Base-by-base conservation (phyloP, 2,113 vertebrate genomes). In the Myotis davidii region DNA sequence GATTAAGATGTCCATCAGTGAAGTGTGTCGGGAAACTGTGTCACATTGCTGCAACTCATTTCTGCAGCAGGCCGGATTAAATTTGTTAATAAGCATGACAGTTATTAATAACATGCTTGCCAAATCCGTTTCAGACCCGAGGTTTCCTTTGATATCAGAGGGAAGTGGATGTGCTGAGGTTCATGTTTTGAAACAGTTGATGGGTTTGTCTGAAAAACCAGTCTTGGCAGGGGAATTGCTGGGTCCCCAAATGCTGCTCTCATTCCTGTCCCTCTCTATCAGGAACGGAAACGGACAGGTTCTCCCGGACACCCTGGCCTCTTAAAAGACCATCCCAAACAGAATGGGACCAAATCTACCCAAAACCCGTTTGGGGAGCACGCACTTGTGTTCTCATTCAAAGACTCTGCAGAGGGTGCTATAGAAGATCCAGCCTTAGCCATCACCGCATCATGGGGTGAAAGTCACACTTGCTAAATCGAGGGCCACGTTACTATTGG, bases 11-110 rank as follows among this genome's bases (percentile, higher is more conserved):
- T 95, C 39, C 90, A 21, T 82, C 81, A 12, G 13, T 67, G 85
- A 79, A 90, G 72, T 97, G 92, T 96, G 81, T 95, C 76, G 0
- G 82, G 81, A 97, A 73, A 74, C 85, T 6, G 85, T 70, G 85
- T 78, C 94, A 39, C 77, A 8, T 70, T 81, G 94, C 90, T 83
- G 85, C 82, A 72, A 56, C 87, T 94, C 90, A 45, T 88, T 97
- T 88, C 94, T 96, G 92, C 95, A 97, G 92, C 96, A 95, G 90
- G 88, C 92, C 0, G 54, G 95, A 94, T 95, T 97, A 92, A 64
- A 88, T 85, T 73, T 95, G 94, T 85, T 97, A 96, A 96, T 96
- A 88, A 92, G 96, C 97, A 85, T 97, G 97, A 72, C 95, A 82
- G 85, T 92, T 85, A 94, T 97, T 97, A 96, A 96, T 92, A 81